Evolutionary conservation across 2,113 vertebrate genomes (phyloP).

Genomic region (Charadrius vociferus): DNA sequence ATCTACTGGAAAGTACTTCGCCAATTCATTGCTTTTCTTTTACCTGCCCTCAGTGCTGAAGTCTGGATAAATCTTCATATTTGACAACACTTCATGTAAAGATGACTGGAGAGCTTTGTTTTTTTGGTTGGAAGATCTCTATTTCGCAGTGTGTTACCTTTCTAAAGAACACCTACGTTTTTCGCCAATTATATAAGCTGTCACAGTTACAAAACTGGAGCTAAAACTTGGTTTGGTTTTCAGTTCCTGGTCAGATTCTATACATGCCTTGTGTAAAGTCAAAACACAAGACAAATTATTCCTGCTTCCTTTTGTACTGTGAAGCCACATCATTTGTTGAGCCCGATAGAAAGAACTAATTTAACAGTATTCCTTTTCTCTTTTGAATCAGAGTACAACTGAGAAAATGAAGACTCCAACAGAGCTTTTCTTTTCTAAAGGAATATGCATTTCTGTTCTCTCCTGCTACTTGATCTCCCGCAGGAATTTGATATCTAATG

Average conservation of each 20-base stretch:
- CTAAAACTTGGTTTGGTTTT: background rate
- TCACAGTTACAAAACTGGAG: background rate
- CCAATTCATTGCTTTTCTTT: background rate
- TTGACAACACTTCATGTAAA: constrained; percentile 1
- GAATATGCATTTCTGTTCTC: background rate
- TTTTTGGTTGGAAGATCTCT: constrained; percentile 8
- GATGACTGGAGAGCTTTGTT: background rate
- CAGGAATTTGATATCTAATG: background rate
- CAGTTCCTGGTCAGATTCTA: constrained; percentile 1
- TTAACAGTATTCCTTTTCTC: constrained; percentile 19
- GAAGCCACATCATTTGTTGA: constrained; percentile 13
- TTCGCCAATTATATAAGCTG: background rate
- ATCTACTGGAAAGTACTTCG: background rate
- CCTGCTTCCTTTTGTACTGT: constrained; percentile 19
- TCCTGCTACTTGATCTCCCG: background rate
- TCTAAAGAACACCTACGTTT: background rate
- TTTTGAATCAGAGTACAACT: constrained; percentile 28
- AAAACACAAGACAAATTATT: constrained; percentile 50
- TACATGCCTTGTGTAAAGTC: constrained; percentile 8
- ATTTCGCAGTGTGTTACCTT: background rate
- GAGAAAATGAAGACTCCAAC: constrained; percentile 44
- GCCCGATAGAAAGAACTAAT: constrained; percentile 5
- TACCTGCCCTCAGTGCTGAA: background rate
- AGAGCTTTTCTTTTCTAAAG: constrained; percentile 28
- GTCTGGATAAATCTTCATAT: background rate